A percentile compares a stretch with the other conserved stretches of the same genome.
Evolutionary conservation across 2,113 vertebrate genomes (phyloP).

Genomic region (Ictidomys tridecemlineatus): DNA sequence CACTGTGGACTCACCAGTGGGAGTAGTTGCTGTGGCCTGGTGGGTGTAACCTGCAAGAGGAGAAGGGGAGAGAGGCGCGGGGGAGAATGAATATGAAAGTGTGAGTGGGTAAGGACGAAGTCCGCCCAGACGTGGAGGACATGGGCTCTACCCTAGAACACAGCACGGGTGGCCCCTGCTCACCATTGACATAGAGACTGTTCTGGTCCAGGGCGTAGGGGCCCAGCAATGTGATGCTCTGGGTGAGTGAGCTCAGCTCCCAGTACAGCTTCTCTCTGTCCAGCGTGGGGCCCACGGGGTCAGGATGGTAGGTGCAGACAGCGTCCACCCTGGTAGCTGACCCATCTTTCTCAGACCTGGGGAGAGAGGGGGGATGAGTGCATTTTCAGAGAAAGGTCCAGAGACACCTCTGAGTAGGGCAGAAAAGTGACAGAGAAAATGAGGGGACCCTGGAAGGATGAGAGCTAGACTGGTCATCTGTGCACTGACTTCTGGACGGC

Average conservation of each 20-base stretch:
- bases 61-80: no score
- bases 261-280: conserved; percentile 66
- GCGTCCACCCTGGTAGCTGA: conserved; percentile 64
- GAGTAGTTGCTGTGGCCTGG: background rate
- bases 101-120: no score
- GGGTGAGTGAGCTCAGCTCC: conserved; percentile 77
- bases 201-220: conserved; percentile 24
- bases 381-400: no score
- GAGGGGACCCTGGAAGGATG: accelerated
- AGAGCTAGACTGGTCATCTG: no score
- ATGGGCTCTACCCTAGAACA: no score
- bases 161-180: background rate
- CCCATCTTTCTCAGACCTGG: conserved; percentile 64
- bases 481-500: no score
- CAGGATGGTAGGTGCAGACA: conserved; percentile 70
- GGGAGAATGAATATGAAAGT: no score
- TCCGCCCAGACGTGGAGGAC: no score
- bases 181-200: conserved; percentile 8
- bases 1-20: background rate
- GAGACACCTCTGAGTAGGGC: no score
- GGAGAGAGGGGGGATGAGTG: background rate
- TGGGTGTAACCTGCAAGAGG: conserved; percentile 6
- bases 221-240: background rate
- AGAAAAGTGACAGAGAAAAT: no score
- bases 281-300: conserved; percentile 30